Percentiles rank a stretch among this genome's conserved stretches.
These are phyloP conservation scores for Haemorhous mexicanus DNA, from an alignment of 2,113 vertebrate species.

Conservation along the genomic window DNA sequence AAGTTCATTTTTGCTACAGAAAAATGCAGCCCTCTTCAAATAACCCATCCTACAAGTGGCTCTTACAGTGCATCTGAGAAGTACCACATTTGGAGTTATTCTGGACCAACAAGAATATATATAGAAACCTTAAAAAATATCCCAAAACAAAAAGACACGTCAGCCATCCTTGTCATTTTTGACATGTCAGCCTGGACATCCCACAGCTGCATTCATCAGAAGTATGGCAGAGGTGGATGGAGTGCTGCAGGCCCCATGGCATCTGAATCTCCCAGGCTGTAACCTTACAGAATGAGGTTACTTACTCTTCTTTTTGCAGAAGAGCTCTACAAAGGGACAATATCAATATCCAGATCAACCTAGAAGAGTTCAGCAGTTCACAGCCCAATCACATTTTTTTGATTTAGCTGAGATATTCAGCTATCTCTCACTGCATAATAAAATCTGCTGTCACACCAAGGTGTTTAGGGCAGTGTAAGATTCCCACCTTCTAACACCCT, in stretches of 20 bases:
- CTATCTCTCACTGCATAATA: background rate
- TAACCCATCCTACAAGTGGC: background rate
- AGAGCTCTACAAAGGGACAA: background rate
- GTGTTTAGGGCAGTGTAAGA: background rate
- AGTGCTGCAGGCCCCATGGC: background rate
- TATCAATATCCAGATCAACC: background rate
- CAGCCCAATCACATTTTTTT: background rate
- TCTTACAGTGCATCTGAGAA: background rate
- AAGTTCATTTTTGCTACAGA: background rate
- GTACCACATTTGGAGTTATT: background rate
- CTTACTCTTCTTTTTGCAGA: background rate
- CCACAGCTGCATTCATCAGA: background rate
- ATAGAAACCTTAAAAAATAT: background rate
- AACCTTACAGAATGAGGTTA: background rate
- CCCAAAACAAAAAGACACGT: accelerated
- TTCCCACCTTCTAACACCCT: background rate
- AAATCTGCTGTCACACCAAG: background rate
- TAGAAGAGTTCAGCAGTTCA: background rate
- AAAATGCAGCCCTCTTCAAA: background rate
- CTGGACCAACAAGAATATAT: background rate
- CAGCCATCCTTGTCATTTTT: background rate
- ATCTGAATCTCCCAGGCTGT: background rate
- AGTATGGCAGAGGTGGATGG: background rate
- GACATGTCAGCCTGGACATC: background rate
- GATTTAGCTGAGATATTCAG: background rate